Conservation (phyloP, 2,888 invertebrate species). For the Leptura quadrifasciata region DNA sequence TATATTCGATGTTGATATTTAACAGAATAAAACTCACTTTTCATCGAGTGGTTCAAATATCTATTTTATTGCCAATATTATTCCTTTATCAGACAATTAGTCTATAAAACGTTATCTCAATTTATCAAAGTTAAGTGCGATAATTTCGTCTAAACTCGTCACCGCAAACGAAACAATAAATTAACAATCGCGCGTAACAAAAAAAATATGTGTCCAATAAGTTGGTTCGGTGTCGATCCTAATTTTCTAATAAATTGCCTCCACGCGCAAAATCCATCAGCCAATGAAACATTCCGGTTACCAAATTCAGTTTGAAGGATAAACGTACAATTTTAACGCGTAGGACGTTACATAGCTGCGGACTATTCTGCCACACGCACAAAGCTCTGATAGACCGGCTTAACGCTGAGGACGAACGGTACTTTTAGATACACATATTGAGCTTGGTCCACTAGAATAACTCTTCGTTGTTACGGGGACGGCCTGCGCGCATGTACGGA, state of each 20-base stretch:
- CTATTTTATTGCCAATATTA: conserved; percentile 17
- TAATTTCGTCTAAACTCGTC: neutral
- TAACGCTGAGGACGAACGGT: neutral
- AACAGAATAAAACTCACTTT: neutral
- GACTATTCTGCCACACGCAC: conserved; percentile 46
- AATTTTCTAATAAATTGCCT: neutral
- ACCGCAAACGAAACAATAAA: neutral
- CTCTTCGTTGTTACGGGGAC: conserved; percentile 27
- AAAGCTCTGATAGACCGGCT: conserved; percentile 39
- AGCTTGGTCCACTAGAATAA: conserved; percentile 38
- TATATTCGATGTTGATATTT: neutral
- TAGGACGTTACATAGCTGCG: conserved; percentile 37
- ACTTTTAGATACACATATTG: neutral
- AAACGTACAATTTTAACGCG: conserved; percentile 39
- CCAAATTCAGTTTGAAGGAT: conserved; percentile 15
- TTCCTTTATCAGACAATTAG: conserved; percentile 24
- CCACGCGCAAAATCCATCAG: neutral
- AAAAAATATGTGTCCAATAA: neutral
- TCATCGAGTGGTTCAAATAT: neutral
- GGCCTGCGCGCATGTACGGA: conserved; percentile 68
- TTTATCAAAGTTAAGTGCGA: conserved; percentile 15
- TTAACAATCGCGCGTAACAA: neutral
- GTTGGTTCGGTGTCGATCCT: neutral
- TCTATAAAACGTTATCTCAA: conserved; percentile 29
- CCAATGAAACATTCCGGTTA: conserved; percentile 13